Evolutionary conservation across 2,888 invertebrate species (phyloP).

Genomic region (Coronaproctus castanopsis): DNA sequence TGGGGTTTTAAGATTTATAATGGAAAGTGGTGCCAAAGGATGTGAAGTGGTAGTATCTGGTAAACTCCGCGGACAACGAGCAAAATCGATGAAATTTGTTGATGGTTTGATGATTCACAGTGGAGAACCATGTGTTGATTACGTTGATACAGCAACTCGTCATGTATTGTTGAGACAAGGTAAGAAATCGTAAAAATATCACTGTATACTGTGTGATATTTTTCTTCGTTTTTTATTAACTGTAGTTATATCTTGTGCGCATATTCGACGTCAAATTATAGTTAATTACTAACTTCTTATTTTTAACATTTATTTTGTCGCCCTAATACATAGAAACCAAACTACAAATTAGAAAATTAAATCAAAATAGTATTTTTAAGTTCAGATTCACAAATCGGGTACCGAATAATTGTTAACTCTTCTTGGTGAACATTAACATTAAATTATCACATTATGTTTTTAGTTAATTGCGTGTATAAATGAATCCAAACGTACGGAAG

Average conservation of each 20-base stretch:
- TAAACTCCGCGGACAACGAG: conserved; percentile 94
- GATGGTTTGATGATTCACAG: conserved; percentile 99
- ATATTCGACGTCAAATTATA: background rate
- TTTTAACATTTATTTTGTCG: too few species aligned
- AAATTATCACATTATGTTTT: too few species aligned
- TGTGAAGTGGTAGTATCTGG: conserved; percentile 98
- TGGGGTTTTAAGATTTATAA: conserved; percentile 94
- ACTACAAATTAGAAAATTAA: too few species aligned
- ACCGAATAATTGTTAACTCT: too few species aligned
- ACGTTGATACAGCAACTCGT: conserved; percentile 92
- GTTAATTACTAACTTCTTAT: background rate
- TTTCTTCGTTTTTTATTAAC: background rate
- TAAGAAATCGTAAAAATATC: conserved; percentile 28
- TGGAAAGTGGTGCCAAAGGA: conserved; percentile 92
- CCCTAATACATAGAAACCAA: too few species aligned
- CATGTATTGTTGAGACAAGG: conserved; percentile 94
- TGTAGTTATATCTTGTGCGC: background rate
- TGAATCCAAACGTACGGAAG: too few species aligned
- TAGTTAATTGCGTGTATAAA: too few species aligned
- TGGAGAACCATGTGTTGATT: conserved; percentile 95
- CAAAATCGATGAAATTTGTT: conserved; percentile 99
- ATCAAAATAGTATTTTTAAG: too few species aligned
- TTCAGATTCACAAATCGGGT: too few species aligned
- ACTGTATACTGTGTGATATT: background rate
- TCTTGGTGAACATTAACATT: too few species aligned